These are phyloP conservation scores for Lepidocyrtinus sp. DNA, from an alignment of 2,888 invertebrate genomes.

Conservation along the genomic window DNA sequence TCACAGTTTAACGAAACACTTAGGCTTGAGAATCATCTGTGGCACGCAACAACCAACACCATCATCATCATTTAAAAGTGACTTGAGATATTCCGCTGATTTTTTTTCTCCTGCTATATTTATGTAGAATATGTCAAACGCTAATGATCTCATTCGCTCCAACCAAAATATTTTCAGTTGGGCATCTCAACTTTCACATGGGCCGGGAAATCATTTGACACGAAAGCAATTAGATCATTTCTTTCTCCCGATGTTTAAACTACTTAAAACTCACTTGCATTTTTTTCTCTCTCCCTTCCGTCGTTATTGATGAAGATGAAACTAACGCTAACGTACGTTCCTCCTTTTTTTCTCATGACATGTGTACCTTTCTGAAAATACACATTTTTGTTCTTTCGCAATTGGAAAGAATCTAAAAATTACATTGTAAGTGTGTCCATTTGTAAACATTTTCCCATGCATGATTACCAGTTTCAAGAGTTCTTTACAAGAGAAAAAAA, in stretches of 20 bases:
- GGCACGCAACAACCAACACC: background rate
- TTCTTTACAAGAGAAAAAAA: conserved; percentile 36
- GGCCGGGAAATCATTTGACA: conserved; percentile 71
- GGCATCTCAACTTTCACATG: conserved; percentile 69
- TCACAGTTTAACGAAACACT: conserved; percentile 37
- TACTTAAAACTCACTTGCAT: background rate
- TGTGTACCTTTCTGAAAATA: conserved; percentile 24
- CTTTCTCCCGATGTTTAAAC: no score
- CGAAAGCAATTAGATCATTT: conserved; percentile 70
- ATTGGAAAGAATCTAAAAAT: background rate
- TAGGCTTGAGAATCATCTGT: conserved; percentile 15
- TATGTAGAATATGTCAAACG: conserved; percentile 69
- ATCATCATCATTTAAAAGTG: background rate
- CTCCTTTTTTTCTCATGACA: conserved; percentile 30
- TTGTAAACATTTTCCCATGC: conserved; percentile 22
- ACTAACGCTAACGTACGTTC: conserved; percentile 18
- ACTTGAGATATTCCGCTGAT: conserved; percentile 6
- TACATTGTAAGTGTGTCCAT: conserved; percentile 26
- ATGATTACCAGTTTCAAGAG: conserved; percentile 16
- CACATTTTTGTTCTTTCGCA: background rate
- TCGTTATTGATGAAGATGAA: conserved; percentile 3
- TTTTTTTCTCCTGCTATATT: conserved; percentile 23
- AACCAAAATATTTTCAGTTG: conserved; percentile 70
- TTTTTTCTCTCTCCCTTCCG: conserved; percentile 36
- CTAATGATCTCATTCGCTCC: conserved; percentile 69